Evolutionary conservation across 2,888 invertebrate genomes (phyloP).

Genomic region (Chrysolina oricalcia): DNA sequence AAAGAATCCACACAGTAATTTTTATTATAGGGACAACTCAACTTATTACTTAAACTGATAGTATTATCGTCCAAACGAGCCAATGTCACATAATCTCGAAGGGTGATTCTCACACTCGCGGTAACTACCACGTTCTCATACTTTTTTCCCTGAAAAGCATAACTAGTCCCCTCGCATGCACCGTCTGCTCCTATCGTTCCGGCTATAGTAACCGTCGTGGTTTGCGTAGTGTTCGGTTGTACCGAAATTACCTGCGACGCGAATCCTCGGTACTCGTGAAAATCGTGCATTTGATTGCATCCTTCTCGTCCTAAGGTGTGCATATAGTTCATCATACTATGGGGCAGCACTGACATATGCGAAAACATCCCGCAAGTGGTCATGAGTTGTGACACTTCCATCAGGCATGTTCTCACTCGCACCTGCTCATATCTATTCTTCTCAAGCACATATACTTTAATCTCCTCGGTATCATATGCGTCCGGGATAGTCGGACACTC

Average conservation of each 20-base stretch:
- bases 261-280: no score
- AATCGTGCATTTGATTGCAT: not conserved
- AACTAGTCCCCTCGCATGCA: not conserved
- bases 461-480: not conserved
- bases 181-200: not conserved
- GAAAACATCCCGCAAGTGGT: not conserved
- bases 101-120: not conserved
- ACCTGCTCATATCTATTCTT: not conserved
- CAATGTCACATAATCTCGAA: not conserved
- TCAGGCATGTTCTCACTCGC: not conserved
- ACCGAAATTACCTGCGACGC: not conserved
- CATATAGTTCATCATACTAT: not conserved
- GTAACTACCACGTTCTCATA: not conserved
- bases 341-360: not conserved
- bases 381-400: not conserved
- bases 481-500: not conserved
- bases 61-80: not conserved
- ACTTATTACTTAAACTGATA: slow-evolving; percentile 37
- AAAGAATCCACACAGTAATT: not conserved
- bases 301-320: not conserved
- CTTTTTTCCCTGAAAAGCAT: not conserved
- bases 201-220: not conserved
- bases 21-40: not conserved
- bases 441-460: not conserved
- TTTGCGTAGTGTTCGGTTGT: not conserved